These are phyloP conservation scores for Bovichtus diacanthus DNA, from an alignment of 2,797 vertebrate genomes.

Conservation along the genomic window DNA sequence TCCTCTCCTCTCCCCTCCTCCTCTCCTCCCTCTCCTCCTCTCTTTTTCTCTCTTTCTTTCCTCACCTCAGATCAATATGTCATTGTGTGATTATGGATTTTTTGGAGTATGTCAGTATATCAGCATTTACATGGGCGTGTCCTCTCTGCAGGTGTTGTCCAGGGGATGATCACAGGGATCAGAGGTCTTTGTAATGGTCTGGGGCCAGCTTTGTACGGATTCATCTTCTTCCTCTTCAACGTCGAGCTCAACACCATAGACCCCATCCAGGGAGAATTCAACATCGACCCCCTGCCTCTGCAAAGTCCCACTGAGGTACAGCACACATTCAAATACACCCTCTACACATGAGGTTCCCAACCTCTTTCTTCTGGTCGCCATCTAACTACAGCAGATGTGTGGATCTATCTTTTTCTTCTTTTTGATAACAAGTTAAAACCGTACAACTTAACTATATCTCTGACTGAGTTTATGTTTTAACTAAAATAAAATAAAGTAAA, in stretches of 20 bases:
- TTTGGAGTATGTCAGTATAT: too few relatives aligned
- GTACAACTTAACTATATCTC: neutral
- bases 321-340: neutral
- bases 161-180: slow-evolving; percentile 96
- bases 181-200: slow-evolving; percentile 95
- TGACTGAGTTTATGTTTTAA: too few relatives aligned
- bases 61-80: slow-evolving; percentile 20
- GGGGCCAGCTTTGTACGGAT: slow-evolving; percentile 94
- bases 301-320: slow-evolving; percentile 85
- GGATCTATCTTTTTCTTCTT: too few relatives aligned
- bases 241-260: slow-evolving; percentile 91
- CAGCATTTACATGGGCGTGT: too few relatives aligned
- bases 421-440: neutral
- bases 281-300: slow-evolving; percentile 75
- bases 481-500: too few relatives aligned
- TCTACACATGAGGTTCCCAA: neutral
- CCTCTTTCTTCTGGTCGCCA: neutral
- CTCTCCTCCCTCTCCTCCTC: neutral
- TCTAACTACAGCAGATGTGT: neutral
- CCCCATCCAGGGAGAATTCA: slow-evolving; percentile 84
- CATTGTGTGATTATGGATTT: slow-evolving; percentile 27
- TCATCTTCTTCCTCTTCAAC: slow-evolving; percentile 95
- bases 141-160: slow-evolving; percentile 87
- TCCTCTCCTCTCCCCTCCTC: neutral
- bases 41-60: neutral